Conservation (phyloP, 2,888 invertebrate species). For the Cancer borealis region DNA sequence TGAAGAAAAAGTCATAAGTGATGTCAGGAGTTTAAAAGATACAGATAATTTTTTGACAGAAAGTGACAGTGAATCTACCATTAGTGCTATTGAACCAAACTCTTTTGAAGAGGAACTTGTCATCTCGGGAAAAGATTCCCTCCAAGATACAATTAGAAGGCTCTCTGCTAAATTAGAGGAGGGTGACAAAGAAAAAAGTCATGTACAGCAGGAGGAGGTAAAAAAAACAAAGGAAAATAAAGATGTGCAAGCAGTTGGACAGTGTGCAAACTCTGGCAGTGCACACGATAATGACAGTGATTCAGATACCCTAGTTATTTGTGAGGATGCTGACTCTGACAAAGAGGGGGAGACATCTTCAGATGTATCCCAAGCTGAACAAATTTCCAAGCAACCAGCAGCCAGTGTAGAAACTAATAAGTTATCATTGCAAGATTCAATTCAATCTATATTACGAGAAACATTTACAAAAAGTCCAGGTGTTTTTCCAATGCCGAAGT, state of each 20-base stretch:
- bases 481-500: constrained; percentile 50
- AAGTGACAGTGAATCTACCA: constrained; percentile 66
- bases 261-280: neutral
- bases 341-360: neutral
- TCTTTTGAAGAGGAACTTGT: constrained; percentile 52
- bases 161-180: constrained; percentile 59
- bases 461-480: neutral
- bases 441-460: constrained; percentile 57
- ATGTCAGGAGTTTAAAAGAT: neutral
- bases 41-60: constrained; percentile 35
- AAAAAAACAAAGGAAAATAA: neutral
- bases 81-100: constrained; percentile 63
- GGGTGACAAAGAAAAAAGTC: constrained; percentile 26
- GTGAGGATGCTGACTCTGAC: constrained; percentile 66
- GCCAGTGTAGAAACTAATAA: neutral
- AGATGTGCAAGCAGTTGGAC: neutral
- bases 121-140: constrained; percentile 39
- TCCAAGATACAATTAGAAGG: constrained; percentile 66
- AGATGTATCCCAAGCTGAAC: constrained; percentile 34
- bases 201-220: neutral
- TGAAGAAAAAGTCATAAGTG: neutral
- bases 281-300: constrained; percentile 63
- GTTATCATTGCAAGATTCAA: constrained; percentile 50
- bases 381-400: neutral
- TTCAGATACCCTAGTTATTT: constrained; percentile 66